A percentile compares a stretch with the other conserved stretches of the same genome.
These are phyloP conservation scores for Cavia aperea DNA, from an alignment of 2,113 vertebrate genomes.

Conservation along the genomic window DNA sequence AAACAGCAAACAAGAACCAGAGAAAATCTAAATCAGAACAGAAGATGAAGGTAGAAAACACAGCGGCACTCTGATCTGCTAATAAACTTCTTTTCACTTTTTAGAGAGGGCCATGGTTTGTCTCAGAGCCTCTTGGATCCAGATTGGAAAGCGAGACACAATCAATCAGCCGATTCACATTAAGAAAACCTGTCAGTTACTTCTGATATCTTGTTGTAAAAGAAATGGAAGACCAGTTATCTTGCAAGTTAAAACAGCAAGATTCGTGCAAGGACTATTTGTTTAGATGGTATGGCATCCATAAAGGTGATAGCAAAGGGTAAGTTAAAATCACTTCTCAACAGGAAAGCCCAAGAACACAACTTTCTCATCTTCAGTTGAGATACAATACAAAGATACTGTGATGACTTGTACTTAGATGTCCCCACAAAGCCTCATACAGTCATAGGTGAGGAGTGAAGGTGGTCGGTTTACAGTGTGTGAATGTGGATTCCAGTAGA, in stretches of 20 bases:
- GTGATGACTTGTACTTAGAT: neutral
- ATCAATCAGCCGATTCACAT: neutral
- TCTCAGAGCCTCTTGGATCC: neutral
- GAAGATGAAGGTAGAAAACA: neutral
- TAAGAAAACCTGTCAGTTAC: conserved; percentile 8
- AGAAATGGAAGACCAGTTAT: neutral
- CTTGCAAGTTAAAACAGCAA: neutral
- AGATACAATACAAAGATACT: neutral
- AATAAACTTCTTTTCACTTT: conserved; percentile 17
- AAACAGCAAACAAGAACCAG: neutral
- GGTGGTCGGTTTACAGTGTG: neutral
- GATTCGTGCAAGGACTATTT: neutral
- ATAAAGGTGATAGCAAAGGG: neutral
- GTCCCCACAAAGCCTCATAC: neutral
- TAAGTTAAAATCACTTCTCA: neutral
- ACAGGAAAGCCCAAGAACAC: conserved; percentile 3
- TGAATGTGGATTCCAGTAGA: neutral
- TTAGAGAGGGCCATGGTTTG: neutral
- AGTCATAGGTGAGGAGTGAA: neutral
- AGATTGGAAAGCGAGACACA: conserved; percentile 1
- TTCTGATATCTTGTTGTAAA: neutral
- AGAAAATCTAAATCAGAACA: neutral
- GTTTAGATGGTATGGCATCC: neutral
- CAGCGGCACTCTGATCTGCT: neutral
- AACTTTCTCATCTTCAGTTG: neutral